A percentile compares a stretch with the other conserved stretches of the same genome.
Evolutionary conservation across 2,888 invertebrate species (phyloP).

Genomic region (Drosophila subquinaria): DNA sequence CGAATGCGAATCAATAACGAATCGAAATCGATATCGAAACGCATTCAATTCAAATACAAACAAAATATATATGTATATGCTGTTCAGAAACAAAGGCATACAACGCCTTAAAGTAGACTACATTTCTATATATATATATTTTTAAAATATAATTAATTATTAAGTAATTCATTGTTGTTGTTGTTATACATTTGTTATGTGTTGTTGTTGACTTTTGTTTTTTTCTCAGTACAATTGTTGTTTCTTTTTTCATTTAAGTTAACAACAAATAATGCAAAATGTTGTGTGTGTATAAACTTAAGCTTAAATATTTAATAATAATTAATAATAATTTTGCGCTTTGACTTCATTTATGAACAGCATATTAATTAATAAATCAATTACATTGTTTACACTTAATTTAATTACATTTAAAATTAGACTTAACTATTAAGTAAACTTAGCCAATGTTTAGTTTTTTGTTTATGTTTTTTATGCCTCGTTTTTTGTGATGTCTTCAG

Average conservation of each 20-base stretch:
- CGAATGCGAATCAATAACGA: slow-evolving; percentile 2
- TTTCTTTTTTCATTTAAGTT: slow-evolving; percentile 1
- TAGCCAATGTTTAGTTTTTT: slow-evolving; percentile 25
- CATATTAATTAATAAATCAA: slow-evolving; percentile 46
- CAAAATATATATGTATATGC: slow-evolving; percentile 40
- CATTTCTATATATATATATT: neutral
- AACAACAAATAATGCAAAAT: slow-evolving; percentile 8
- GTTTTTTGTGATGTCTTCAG: slow-evolving; percentile 42
- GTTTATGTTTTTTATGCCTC: slow-evolving; percentile 54
- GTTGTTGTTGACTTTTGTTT: slow-evolving; percentile 39
- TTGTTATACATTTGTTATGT: slow-evolving; percentile 25
- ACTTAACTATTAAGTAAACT: slow-evolving; percentile 17
- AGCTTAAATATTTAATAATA: slow-evolving; percentile 14
- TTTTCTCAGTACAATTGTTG: slow-evolving; percentile 20
- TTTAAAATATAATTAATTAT: neutral
- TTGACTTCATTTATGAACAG: slow-evolving; percentile 82
- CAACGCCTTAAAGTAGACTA: slow-evolving; percentile 31
- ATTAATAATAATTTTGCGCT: slow-evolving; percentile 45
- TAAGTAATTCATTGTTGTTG: slow-evolving; percentile 5
- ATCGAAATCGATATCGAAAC: slow-evolving; percentile 3
- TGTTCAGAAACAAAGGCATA: slow-evolving; percentile 73
- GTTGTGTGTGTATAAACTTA: slow-evolving; percentile 10
- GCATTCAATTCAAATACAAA: neutral
- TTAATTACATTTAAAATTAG: slow-evolving; percentile 13
- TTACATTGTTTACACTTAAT: slow-evolving; percentile 31